Conservation (phyloP, 1,140 invertebrate species). For the Drosophila sp. region DNA sequence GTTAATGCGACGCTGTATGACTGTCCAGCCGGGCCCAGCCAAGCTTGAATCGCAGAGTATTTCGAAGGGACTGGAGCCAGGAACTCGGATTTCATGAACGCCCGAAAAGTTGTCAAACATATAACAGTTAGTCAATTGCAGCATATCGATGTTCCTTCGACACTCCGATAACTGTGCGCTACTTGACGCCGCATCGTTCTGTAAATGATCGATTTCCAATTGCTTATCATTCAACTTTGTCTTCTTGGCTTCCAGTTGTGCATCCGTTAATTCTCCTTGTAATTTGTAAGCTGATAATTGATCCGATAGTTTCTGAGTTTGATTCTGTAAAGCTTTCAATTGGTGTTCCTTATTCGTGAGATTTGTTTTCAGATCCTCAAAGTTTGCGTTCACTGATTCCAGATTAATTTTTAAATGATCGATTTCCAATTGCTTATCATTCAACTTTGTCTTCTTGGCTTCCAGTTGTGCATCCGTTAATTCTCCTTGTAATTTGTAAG, state of each 20-base stretch:
- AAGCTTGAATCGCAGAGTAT: conserved; percentile 28
- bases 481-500: background rate
- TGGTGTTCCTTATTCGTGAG: background rate
- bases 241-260: background rate
- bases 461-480: background rate
- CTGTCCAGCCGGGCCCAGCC: conserved; percentile 25
- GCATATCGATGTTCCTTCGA: background rate
- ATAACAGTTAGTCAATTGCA: conserved; percentile 11
- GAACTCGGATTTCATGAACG: background rate
- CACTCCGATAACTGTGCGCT: conserved; percentile 5
- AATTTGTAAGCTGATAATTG: background rate
- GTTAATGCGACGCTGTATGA: conserved; percentile 37
- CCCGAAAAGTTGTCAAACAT: conserved; percentile 20
- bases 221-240: background rate
- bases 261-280: background rate
- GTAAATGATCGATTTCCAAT: background rate
- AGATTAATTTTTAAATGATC: background rate
- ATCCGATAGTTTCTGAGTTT: background rate
- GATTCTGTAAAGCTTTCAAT: background rate
- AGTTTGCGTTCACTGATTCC: background rate
- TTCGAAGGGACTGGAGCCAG: conserved; percentile 12
- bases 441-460: background rate
- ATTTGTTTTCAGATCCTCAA: background rate
- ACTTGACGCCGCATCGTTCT: background rate
- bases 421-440: background rate